Evolutionary conservation across 2,888 invertebrate genomes (phyloP), one percentile per base, ranked within the genome.

Genomic region (Melinaea menophilus): DNA sequence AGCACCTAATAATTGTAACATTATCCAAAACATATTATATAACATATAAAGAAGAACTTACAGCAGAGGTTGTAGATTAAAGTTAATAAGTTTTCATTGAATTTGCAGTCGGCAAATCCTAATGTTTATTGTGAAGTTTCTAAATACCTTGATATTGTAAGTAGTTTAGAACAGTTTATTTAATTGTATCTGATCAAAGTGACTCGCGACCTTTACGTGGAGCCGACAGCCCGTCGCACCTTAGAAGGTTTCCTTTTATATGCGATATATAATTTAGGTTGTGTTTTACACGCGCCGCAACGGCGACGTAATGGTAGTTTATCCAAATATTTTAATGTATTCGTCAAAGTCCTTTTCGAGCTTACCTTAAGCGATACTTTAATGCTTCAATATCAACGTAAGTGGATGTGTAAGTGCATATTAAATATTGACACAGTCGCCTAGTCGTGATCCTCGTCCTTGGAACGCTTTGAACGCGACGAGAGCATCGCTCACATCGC

Each of bases 391-490:
- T 22, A 22, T 22, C 22, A 22, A 22, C 22, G 22, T 22, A 22
- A 22, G 22, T 22, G 22, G 22, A 22, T 22, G 37, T 37, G 37
- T 3, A 11, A 5, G 47, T n/a, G 13, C 13, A 48, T 12, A 31
- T 51, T 51, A 51, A 51, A 51, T 51, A 51, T 51, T 51, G 51
- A 51, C 51, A 51, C 31, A 51, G 22, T 51, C 51, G 13, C 34
- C 65, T 67, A 60, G 69, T 71, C 65, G 56, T 64, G 59, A 64
- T 48, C 56, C 56, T 54, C 62, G 69, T 65, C 75, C 75, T 75
- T 75, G 73, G 65, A 65, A 58, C 58, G 59, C 62, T 67, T 62
- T n/a, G n/a, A n/a, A n/a, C n/a, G n/a, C n/a, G n/a, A n/a, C 59
- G 59, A 69, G 67, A 66, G 58, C 70, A 72, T 72, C 71, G 63